Evolutionary conservation across 1,140 invertebrate genomes (phyloP).

Genomic region (Lordiphosa clarofinis): DNA sequence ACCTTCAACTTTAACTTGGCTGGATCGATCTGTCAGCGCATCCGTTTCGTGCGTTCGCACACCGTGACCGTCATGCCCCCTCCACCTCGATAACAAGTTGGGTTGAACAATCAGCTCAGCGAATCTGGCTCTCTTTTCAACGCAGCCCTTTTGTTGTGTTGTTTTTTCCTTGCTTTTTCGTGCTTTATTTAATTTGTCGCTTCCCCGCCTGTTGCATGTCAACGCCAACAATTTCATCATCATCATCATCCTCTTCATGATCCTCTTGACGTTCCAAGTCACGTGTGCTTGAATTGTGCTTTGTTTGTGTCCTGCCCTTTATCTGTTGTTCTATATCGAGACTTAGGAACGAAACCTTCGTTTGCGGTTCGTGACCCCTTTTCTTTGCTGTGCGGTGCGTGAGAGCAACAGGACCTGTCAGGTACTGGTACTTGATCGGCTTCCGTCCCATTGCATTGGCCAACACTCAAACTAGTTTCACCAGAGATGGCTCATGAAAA

Average conservation of each 20-base stretch:
- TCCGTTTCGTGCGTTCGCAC: slow-evolving; percentile 63
- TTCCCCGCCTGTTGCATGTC: slow-evolving; percentile 67
- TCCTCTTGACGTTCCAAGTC: slow-evolving; percentile 51
- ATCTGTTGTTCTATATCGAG: slow-evolving; percentile 61
- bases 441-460: not conserved
- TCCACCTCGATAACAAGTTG: slow-evolving; percentile 23
- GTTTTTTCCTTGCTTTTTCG: slow-evolving; percentile 26
- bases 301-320: slow-evolving; percentile 54
- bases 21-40: slow-evolving; percentile 66
- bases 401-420: slow-evolving; percentile 68
- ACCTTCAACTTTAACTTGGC: slow-evolving; percentile 64
- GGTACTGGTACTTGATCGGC: slow-evolving; percentile 53
- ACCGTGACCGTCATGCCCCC: slow-evolving; percentile 74
- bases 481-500: slow-evolving; percentile 31
- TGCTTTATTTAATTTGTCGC: slow-evolving; percentile 75
- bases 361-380: slow-evolving; percentile 60
- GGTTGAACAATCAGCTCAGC: slow-evolving; percentile 39
- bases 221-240: slow-evolving; percentile 74
- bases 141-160: slow-evolving; percentile 51
- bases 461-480: slow-evolving; percentile 37
- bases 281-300: slow-evolving; percentile 72
- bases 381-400: slow-evolving; percentile 43
- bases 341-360: slow-evolving; percentile 15
- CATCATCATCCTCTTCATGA: slow-evolving; percentile 27
- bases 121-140: slow-evolving; percentile 53